phyloP scores from a whole-genome alignment of 2,888 invertebrate genomes.

The Adineta ricciae region DNA sequence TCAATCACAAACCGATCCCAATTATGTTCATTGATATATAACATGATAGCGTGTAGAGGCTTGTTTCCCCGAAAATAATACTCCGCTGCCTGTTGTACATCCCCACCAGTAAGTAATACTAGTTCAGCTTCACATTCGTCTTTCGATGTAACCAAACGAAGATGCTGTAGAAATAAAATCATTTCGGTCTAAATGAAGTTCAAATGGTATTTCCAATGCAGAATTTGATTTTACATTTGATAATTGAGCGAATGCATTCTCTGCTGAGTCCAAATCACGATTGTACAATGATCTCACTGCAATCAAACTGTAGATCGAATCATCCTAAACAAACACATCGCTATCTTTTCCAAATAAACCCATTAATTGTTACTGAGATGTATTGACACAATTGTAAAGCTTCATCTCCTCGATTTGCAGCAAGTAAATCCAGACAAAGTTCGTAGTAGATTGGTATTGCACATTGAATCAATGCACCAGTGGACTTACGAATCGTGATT shows the following conservation, averaged over 20 bases:
- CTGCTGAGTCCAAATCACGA: slow-evolving; percentile 75
- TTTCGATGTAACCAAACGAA: slow-evolving; percentile 49
- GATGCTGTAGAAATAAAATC: slow-evolving; percentile 50
- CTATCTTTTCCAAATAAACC: slow-evolving; percentile 35
- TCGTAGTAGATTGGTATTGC: slow-evolving; percentile 62
- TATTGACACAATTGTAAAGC: slow-evolving; percentile 69
- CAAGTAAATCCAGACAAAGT: slow-evolving; percentile 60
- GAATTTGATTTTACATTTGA: slow-evolving; percentile 57
- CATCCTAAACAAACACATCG: slow-evolving; percentile 37
- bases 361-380: slow-evolving; percentile 55
- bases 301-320: slow-evolving; percentile 76
- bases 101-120: slow-evolving; percentile 59
- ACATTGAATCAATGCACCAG: slow-evolving; percentile 71
- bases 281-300: slow-evolving; percentile 79
- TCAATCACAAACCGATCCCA: slow-evolving; percentile 56
- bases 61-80: slow-evolving; percentile 60
- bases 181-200: slow-evolving; percentile 49
- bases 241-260: slow-evolving; percentile 86
- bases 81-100: slow-evolving; percentile 62
- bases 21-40: slow-evolving; percentile 62
- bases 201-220: too few species aligned
- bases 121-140: slow-evolving; percentile 60
- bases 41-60: slow-evolving; percentile 62
- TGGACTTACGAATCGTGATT: slow-evolving; percentile 71
- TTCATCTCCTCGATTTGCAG: slow-evolving; percentile 62